Percentiles rank a stretch among this genome's conserved stretches.
Conservation (phyloP, 2,797 vertebrate genomes). For the Amblyraja radiata region DNA sequence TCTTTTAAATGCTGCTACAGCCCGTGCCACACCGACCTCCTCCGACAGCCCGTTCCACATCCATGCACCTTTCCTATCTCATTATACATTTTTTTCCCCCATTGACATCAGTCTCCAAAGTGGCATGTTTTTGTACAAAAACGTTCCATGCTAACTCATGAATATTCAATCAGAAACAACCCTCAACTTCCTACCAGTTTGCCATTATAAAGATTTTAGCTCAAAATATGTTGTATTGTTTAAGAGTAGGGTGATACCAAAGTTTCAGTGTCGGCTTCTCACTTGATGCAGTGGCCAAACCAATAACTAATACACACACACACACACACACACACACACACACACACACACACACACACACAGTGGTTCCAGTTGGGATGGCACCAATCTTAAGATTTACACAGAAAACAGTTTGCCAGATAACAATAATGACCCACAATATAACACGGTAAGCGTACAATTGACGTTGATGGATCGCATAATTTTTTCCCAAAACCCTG, state of each 20-base stretch:
- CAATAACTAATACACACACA: not conserved
- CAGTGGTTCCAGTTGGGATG: not conserved
- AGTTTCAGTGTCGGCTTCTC: not conserved
- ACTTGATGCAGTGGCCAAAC: constrained; percentile 11
- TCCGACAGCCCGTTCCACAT: no score
- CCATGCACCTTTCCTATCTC: not conserved
- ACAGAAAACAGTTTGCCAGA: constrained; percentile 15
- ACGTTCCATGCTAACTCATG: constrained; percentile 31
- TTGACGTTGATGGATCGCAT: not conserved
- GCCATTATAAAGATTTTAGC: not conserved
- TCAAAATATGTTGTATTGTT: not conserved
- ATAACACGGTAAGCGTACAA: not conserved
- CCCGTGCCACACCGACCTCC: no score
- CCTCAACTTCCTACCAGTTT: constrained; percentile 10
- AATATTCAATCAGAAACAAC: constrained; percentile 29
- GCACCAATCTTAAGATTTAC: constrained; percentile 1
- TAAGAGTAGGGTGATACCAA: not conserved
- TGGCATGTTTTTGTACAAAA: constrained; percentile 34
- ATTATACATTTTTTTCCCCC: not conserved
- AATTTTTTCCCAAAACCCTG: no score
- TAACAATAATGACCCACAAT: not conserved
- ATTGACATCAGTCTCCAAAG: constrained; percentile 33
- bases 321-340: not conserved
- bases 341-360: not conserved
- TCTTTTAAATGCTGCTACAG: no score